phyloP scores from a whole-genome alignment of 2,113 vertebrate species.

The Psittacula cyanocephala region DNA sequence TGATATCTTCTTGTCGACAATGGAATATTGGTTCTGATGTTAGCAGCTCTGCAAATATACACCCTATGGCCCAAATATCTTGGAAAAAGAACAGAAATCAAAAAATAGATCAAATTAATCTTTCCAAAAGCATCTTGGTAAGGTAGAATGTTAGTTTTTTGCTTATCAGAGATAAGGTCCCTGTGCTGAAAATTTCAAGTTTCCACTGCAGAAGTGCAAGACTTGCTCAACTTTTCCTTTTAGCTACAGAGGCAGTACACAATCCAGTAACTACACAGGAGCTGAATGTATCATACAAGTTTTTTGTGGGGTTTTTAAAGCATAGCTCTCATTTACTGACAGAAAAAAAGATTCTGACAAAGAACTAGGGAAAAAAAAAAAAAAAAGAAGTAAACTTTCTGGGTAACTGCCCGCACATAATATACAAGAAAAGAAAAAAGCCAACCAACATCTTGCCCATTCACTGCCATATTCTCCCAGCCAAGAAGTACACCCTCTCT shows the following conservation, averaged over 20 bases:
- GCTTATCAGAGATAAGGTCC: neutral
- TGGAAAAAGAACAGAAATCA: slow-evolving; percentile 58
- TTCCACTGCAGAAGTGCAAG: neutral
- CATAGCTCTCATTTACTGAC: neutral
- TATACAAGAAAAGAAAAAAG: neutral
- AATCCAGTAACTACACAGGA: neutral
- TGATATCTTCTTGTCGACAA: slow-evolving; percentile 99
- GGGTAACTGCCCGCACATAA: neutral
- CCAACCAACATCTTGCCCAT: neutral
- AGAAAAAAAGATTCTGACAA: neutral
- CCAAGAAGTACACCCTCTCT: neutral
- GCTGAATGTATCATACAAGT: neutral
- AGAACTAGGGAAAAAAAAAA: neutral
- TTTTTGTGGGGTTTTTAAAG: neutral
- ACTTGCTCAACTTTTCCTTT: neutral
- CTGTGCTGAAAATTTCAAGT: neutral
- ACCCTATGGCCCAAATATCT: slow-evolving; percentile 99
- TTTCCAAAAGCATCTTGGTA: slow-evolving; percentile 63
- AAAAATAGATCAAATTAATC: slow-evolving; percentile 62
- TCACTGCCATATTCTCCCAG: neutral
- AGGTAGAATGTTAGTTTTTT: neutral
- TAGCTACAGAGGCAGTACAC: neutral
- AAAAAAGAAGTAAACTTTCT: neutral
- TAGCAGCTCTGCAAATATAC: slow-evolving; percentile 99
- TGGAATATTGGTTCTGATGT: slow-evolving; percentile 99